A percentile compares a stretch with the other conserved stretches of the same genome.
phyloP scores from a whole-genome alignment of 1,140 invertebrate species.

The Sitophilus oryzae region DNA sequence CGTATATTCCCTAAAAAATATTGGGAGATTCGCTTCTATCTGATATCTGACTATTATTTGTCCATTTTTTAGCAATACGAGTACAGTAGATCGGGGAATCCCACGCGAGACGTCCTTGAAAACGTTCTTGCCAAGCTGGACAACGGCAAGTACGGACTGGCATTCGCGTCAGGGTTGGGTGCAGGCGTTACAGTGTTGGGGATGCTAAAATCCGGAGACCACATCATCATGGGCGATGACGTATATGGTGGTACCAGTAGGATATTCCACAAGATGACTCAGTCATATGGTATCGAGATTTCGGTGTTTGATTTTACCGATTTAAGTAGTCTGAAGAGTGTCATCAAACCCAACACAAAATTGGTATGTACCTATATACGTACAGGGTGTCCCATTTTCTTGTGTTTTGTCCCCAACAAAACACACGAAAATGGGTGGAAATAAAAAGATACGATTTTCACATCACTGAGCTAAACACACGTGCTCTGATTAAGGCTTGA shows the following conservation, averaged over 20 bases:
- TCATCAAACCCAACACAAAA: constrained; percentile 80
- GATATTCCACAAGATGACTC: constrained; percentile 55
- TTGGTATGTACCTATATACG: too few species aligned
- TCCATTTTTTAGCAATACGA: constrained; percentile 69
- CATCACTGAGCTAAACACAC: too few species aligned
- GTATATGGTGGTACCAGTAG: constrained; percentile 91
- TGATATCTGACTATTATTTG: too few species aligned
- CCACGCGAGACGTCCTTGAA: constrained; percentile 84
- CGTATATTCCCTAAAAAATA: too few species aligned
- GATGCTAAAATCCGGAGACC: constrained; percentile 79
- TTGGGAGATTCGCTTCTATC: too few species aligned
- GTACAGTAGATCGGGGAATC: constrained; percentile 93
- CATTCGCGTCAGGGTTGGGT: constrained; percentile 87
- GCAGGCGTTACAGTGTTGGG: constrained; percentile 70
- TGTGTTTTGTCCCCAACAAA: too few species aligned
- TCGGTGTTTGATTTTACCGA: constrained; percentile 80
- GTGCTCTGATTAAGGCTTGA: too few species aligned
- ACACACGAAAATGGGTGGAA: too few species aligned
- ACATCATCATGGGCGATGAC: constrained; percentile 88
- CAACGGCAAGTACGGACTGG: constrained; percentile 77
- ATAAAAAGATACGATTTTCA: too few species aligned
- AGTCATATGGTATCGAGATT: constrained; percentile 63
- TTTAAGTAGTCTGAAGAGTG: constrained; percentile 58
- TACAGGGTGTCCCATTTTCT: too few species aligned
- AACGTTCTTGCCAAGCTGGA: constrained; percentile 86